Evolutionary conservation across 2,797 vertebrate genomes (phyloP), one percentile per base, ranked within the genome.

Genomic region (Stomatorhinus walkeri): DNA sequence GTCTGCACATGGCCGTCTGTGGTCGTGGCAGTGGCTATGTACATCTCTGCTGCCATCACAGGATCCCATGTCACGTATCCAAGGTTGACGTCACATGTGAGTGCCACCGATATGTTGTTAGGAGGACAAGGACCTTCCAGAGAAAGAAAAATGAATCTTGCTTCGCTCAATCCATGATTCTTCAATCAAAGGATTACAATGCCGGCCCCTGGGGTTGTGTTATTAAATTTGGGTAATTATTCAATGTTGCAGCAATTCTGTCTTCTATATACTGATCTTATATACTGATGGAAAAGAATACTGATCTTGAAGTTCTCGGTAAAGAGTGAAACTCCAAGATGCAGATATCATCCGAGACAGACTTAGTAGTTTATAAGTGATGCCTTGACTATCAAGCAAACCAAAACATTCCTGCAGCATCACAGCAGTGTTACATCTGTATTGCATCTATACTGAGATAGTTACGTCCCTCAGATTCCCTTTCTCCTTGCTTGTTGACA

Each of bases 51-150:
- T 12, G 52, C 76, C 32, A 10, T 8, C 8, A 32, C 59, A 32
- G 76, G 32, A 16, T 87, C 49, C 90, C 90, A 91, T 1, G 14
- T 19, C n/a, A 91, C 81, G 19, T 76, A 3, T 12, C 51, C 89
- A 6, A 32, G 48, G 88, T 52, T 59, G 76, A 24, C 85, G 22
- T 86, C 56, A 56, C 90, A 91, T 43, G 59, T 72, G 22, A 88
- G 46, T 3, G n/a, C 54, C 56, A 85, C 56, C 5, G 43, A 56
- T 2, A 90, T 81, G 40, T 90, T 83, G 28, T 28, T 28, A 4
- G 91, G 89, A 43, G 89, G 85, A 89, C 91, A 92, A 12, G 92
- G 91, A 3, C 88, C 92, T 92, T 64, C 12, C 14, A 54, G 96
- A 88, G 19, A 85, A 85, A 85, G 81, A 85, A 8, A 85, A 85